A percentile compares a stretch with the other conserved stretches of the same genome.
Evolutionary conservation across 1,140 invertebrate genomes (phyloP).

Genomic region (Hydropsyche tenuis): DNA sequence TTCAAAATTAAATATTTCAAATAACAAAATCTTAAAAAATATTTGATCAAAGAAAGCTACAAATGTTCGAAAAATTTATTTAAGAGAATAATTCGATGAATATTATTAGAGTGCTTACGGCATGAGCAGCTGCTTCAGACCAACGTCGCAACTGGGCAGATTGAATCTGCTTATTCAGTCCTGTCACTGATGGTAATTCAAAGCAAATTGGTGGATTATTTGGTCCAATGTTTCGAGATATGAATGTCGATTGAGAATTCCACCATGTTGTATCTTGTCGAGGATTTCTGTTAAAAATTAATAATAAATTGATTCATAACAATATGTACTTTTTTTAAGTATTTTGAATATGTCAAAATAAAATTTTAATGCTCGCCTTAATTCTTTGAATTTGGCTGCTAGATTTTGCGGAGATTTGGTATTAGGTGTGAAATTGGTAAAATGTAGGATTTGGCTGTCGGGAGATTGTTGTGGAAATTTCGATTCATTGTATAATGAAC

Average conservation of each 20-base stretch:
- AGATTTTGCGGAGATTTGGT: constrained; percentile 1
- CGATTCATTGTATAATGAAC: neutral
- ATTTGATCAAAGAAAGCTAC: neutral
- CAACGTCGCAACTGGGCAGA: constrained; percentile 36
- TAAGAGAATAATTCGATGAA: no score
- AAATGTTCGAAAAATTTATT: neutral
- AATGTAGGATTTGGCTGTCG: neutral
- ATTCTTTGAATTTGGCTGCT: neutral
- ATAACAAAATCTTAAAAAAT: neutral
- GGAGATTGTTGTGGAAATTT: neutral
- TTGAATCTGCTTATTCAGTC: neutral
- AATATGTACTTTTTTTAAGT: neutral
- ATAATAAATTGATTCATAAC: neutral
- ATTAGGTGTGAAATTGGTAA: neutral
- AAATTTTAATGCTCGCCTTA: no score
- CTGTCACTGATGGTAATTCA: neutral
- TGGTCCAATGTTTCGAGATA: neutral
- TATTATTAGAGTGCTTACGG: constrained; percentile 13
- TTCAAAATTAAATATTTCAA: neutral
- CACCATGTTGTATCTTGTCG: neutral
- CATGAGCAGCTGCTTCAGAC: constrained; percentile 43
- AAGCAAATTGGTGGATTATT: neutral
- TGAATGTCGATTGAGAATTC: neutral
- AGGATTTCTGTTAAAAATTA: neutral
- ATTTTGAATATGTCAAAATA: neutral